These are phyloP conservation scores for Periophthalmus modestus DNA, from an alignment of 2,113 vertebrate species.

Conservation along the genomic window DNA sequence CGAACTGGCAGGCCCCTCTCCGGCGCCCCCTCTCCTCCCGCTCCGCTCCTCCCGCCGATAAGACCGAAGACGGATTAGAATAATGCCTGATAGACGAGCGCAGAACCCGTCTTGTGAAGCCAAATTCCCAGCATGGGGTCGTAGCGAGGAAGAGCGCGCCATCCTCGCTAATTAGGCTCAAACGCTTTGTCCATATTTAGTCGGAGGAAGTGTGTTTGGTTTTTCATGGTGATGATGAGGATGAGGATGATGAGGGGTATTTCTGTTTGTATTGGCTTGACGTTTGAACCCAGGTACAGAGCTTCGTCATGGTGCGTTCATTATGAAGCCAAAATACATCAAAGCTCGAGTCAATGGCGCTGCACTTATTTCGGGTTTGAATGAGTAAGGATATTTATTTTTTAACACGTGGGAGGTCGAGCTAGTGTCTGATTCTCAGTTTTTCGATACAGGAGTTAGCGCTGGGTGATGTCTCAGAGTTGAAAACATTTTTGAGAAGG, in stretches of 20 bases:
- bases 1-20: conserved; percentile 45
- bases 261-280: conserved; percentile 2
- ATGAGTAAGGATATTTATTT: neutral
- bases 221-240: neutral
- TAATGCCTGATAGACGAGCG: conserved; percentile 47
- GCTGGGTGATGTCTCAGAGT: too few relatives aligned
- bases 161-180: conserved; percentile 58
- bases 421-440: neutral
- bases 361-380: neutral
- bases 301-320: neutral
- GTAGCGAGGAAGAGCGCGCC: conserved; percentile 27
- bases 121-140: conserved; percentile 52
- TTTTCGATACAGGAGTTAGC: neutral
- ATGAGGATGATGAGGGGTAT: neutral
- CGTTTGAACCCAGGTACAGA: neutral
- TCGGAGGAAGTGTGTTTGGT: neutral
- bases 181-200: conserved; percentile 39
- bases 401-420: neutral
- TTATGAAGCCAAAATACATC: neutral
- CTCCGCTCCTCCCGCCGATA: conserved; percentile 39
- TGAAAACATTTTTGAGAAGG: too few relatives aligned
- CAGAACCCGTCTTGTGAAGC: conserved; percentile 40
- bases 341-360: neutral
- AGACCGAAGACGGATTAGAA: conserved; percentile 58
- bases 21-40: conserved; percentile 44